Percentiles rank a stretch among this genome's conserved stretches.
phyloP scores from a whole-genome alignment of 2,888 invertebrate species.

The Apotomis turbidana region DNA sequence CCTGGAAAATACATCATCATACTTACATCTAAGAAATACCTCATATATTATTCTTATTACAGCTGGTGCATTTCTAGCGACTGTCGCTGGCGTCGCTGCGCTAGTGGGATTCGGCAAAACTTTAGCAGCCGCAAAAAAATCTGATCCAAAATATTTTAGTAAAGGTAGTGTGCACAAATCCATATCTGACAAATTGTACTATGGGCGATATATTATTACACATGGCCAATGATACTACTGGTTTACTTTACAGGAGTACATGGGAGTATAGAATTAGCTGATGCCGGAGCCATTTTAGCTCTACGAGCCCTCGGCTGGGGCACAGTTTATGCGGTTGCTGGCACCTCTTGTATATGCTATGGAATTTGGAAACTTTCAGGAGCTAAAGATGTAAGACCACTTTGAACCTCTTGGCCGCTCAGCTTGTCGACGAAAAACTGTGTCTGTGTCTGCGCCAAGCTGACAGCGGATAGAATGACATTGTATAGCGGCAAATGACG shows the following conservation, averaged over 20 bases:
- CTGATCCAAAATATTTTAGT: slow-evolving; percentile 90
- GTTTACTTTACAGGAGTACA: slow-evolving; percentile 74
- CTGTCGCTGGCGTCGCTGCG: slow-evolving; percentile 91
- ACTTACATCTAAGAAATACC: neutral
- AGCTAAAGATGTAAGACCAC: slow-evolving; percentile 88
- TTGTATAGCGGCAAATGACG: too few species aligned
- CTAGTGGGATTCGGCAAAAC: slow-evolving; percentile 92
- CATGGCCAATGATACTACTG: neutral
- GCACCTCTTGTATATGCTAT: slow-evolving; percentile 91
- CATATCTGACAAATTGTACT: neutral
- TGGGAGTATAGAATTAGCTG: slow-evolving; percentile 85
- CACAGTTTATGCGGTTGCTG: slow-evolving; percentile 92
- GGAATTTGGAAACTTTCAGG: slow-evolving; percentile 95
- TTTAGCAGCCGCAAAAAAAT: slow-evolving; percentile 89
- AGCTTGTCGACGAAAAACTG: too few species aligned
- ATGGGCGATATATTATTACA: too few species aligned
- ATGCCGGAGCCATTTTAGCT: slow-evolving; percentile 91
- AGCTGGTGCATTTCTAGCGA: slow-evolving; percentile 89
- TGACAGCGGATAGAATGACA: too few species aligned
- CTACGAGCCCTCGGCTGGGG: slow-evolving; percentile 94
- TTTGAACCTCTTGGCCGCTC: neutral
- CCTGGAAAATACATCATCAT: too few species aligned
- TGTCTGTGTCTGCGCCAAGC: too few species aligned
- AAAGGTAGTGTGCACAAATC: slow-evolving; percentile 78
- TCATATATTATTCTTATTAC: slow-evolving; percentile 51